phyloP scores from a whole-genome alignment of 2,113 vertebrate genomes.

The Salvelinus sp. region DNA sequence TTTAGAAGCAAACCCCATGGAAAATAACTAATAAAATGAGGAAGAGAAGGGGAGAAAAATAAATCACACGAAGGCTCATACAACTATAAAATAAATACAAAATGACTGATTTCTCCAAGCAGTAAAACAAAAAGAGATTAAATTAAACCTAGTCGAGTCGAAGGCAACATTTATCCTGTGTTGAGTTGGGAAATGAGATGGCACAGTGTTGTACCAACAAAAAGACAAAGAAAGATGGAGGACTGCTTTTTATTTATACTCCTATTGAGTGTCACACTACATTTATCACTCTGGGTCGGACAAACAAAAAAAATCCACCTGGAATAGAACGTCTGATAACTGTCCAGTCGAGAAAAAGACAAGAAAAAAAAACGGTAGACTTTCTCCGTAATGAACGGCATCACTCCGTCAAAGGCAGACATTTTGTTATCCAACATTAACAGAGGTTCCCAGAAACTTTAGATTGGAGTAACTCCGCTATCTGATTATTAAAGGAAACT shows the following conservation, averaged over 20 bases:
- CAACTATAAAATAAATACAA: constrained; percentile 77
- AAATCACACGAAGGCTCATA: constrained; percentile 42
- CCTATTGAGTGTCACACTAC: constrained; percentile 24
- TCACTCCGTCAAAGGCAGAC: constrained; percentile 19
- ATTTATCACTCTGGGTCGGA: constrained; percentile 7
- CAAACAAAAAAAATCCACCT: background rate
- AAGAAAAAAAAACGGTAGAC: constrained; percentile 17
- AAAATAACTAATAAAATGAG: constrained; percentile 48
- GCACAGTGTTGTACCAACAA: constrained; percentile 35
- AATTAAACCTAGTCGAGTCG: constrained; percentile 19
- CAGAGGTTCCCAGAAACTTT: constrained; percentile 15
- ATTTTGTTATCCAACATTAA: constrained; percentile 29
- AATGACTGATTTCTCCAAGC: constrained; percentile 69
- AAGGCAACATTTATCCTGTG: constrained; percentile 42
- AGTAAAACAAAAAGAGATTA: constrained; percentile 45
- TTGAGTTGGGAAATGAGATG: constrained; percentile 20
- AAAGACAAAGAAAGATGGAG: constrained; percentile 43
- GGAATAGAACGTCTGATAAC: background rate
- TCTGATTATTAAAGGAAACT: constrained; percentile 35
- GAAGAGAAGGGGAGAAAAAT: constrained; percentile 12
- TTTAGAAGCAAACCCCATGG: constrained; percentile 64
- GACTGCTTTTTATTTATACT: constrained; percentile 24
- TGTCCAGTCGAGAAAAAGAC: constrained; percentile 19
- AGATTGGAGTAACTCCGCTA: constrained; percentile 27
- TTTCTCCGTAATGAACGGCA: constrained; percentile 16